Evolutionary conservation across 2,888 invertebrate genomes (phyloP).

Genomic region (Hanleya hanleyi): DNA sequence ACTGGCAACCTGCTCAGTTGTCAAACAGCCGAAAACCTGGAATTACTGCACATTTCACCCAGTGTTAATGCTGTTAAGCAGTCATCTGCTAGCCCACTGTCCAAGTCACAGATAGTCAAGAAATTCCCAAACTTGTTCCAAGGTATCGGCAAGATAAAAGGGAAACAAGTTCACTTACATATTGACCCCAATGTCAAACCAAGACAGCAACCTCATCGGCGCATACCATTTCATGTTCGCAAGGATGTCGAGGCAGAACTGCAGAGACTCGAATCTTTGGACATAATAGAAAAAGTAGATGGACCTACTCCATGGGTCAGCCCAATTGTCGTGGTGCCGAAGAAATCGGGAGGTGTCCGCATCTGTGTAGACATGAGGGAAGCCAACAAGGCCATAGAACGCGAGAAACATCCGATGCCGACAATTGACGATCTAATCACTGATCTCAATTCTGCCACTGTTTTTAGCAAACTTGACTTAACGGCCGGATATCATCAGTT

Average conservation of each 20-base stretch:
- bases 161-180: conserved; percentile 28
- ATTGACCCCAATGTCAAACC: conserved; percentile 30
- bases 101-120: too few relatives aligned
- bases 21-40: neutral
- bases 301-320: conserved; percentile 37
- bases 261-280: conserved; percentile 22
- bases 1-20: neutral
- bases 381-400: conserved; percentile 43
- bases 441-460: conserved; percentile 42
- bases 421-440: conserved; percentile 44
- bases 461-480: conserved; percentile 47
- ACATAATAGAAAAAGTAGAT: conserved; percentile 37
- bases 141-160: conserved; percentile 29
- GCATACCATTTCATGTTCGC: conserved; percentile 33
- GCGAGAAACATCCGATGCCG: conserved; percentile 42
- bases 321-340: conserved; percentile 37
- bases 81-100: too few relatives aligned
- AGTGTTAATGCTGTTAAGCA: too few relatives aligned
- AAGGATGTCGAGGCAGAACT: conserved; percentile 31
- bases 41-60: neutral
- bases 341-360: conserved; percentile 40
- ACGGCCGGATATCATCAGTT: conserved; percentile 46
- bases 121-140: conserved; percentile 2
- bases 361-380: conserved; percentile 49
- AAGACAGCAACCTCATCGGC: conserved; percentile 15